A percentile compares a stretch with the other conserved stretches of the same genome.
phyloP scores from a whole-genome alignment of 2,113 vertebrate species.

The Ornithorhynchus anatinus region DNA sequence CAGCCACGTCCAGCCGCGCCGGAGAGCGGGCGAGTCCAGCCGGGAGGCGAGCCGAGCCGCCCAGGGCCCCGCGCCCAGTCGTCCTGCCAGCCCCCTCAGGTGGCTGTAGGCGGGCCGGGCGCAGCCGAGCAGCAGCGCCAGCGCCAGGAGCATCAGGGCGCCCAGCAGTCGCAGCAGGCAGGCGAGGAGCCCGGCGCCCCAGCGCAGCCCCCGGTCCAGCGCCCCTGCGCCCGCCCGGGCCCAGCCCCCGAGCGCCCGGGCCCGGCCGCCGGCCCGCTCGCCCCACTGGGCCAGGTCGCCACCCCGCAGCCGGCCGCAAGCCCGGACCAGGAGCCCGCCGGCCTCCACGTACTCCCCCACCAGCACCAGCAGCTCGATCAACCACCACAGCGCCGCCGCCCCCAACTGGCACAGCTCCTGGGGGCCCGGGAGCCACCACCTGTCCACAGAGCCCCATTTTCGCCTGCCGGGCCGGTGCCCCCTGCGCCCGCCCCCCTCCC shows the following conservation, averaged over 20 bases:
- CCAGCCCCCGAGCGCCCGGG: constrained; percentile 54
- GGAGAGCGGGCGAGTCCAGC: constrained; percentile 29
- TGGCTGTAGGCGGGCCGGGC: constrained; percentile 66
- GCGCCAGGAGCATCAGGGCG: constrained; percentile 69
- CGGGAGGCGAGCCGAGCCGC: constrained; percentile 33
- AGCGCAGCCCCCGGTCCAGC: constrained; percentile 58
- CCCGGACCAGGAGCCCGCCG: constrained; percentile 74
- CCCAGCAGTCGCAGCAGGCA: constrained; percentile 69
- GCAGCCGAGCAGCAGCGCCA: constrained; percentile 65
- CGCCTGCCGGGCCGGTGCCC: constrained; percentile 65
- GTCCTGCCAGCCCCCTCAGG: constrained; percentile 39
- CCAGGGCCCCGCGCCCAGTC: constrained; percentile 57
- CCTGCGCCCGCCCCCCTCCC: constrained; percentile 38
- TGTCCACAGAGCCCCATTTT: constrained; percentile 75
- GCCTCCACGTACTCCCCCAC: constrained; percentile 79
- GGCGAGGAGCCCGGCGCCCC: constrained; percentile 43
- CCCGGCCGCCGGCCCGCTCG: constrained; percentile 63
- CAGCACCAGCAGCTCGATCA: constrained; percentile 84
- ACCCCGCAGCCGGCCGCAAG: constrained; percentile 68
- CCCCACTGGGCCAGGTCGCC: constrained; percentile 72
- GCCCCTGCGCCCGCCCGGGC: constrained; percentile 30
- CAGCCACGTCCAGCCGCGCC: constrained; percentile 65
- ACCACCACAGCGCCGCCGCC: constrained; percentile 79
- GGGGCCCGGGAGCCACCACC: constrained; percentile 73
- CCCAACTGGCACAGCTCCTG: constrained; percentile 76